Evolutionary conservation across 2,888 invertebrate genomes (phyloP).

Genomic region (Drosophila formosana): DNA sequence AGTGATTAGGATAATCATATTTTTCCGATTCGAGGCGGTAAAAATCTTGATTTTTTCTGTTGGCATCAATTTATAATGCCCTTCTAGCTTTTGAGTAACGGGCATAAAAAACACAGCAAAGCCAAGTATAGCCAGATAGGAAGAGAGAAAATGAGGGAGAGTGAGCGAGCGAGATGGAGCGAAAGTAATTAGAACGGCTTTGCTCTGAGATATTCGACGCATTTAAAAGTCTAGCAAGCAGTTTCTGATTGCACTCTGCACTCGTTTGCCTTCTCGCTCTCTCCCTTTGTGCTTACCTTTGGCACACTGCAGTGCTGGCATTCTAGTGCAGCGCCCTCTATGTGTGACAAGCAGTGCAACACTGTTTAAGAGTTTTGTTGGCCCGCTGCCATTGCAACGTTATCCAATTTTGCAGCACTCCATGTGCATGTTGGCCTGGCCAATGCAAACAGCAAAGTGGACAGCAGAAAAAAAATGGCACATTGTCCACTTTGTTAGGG

Average conservation of each 20-base stretch:
- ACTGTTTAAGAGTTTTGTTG: constrained; percentile 43
- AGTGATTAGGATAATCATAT: too few species aligned
- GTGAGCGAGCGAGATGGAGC: not conserved
- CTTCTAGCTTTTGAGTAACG: too few species aligned
- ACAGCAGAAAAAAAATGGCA: constrained; percentile 31
- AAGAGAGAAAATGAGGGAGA: not conserved
- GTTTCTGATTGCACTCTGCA: not conserved
- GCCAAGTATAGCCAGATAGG: not conserved
- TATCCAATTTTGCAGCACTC: constrained; percentile 44
- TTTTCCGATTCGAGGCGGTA: too few species aligned
- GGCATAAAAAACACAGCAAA: not conserved
- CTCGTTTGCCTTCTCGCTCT: not conserved
- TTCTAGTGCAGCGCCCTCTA: constrained; percentile 12
- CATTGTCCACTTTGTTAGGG: constrained; percentile 62
- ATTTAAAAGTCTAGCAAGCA: not conserved
- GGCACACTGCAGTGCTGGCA: constrained; percentile 13
- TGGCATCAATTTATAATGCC: too few species aligned
- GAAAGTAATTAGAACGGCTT: not conserved
- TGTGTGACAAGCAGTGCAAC: constrained; percentile 47
- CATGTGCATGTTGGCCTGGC: constrained; percentile 38
- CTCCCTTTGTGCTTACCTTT: constrained; percentile 3
- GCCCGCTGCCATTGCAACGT: constrained; percentile 45
- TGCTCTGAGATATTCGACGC: not conserved
- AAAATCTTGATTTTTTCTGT: too few species aligned
- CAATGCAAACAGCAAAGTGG: constrained; percentile 43